Evolutionary conservation across 2,888 invertebrate genomes (phyloP).

Genomic region (Dolichopus griseipennis): DNA sequence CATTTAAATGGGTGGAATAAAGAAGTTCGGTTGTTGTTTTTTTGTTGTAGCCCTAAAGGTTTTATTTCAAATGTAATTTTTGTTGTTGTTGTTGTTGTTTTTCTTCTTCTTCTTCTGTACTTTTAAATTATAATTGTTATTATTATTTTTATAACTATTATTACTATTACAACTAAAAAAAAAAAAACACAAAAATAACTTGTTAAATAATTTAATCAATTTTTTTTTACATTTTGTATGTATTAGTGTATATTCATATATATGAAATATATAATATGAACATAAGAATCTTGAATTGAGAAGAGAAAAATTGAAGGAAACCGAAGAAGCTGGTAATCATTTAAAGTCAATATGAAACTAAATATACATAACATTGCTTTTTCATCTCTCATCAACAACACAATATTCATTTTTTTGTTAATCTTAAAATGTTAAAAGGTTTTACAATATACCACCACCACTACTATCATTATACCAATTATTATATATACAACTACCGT

Average conservation of each 20-base stretch:
- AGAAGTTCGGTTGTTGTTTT: background rate
- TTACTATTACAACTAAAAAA: background rate
- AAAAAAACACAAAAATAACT: background rate
- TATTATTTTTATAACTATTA: background rate
- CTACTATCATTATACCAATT: too few relatives aligned
- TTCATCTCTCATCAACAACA: background rate
- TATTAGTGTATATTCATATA: too few relatives aligned
- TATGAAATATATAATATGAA: too few relatives aligned
- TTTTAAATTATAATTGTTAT: background rate
- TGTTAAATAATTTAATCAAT: background rate
- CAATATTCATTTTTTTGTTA: too few relatives aligned
- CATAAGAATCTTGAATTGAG: background rate
- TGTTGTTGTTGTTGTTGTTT: too few relatives aligned
- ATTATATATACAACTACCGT: too few relatives aligned
- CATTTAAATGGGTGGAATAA: constrained; percentile 6
- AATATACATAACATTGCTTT: too few relatives aligned
- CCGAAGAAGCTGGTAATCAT: background rate
- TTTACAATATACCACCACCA: background rate
- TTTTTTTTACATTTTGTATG: background rate
- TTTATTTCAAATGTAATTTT: background rate
- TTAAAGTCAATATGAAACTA: background rate
- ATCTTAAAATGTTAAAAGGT: too few relatives aligned
- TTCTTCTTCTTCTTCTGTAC: too few relatives aligned
- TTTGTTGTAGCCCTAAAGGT: background rate
- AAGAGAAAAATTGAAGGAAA: background rate